phyloP scores from a whole-genome alignment of 2,888 invertebrate genomes.

The Trichopria drosophilae region DNA sequence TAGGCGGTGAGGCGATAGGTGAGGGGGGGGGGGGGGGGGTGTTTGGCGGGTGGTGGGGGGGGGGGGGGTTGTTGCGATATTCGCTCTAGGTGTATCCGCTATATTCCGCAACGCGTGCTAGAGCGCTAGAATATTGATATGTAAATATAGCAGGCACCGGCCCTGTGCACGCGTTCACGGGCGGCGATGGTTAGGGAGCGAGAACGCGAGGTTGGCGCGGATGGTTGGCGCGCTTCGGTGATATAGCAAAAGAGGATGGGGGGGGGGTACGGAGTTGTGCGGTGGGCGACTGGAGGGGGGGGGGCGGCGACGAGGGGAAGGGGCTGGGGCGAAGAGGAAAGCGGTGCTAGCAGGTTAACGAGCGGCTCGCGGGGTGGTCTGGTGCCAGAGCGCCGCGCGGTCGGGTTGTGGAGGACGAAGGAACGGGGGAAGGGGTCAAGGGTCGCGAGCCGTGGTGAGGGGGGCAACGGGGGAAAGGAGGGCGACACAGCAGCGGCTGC shows the following conservation, averaged over 20 bases:
- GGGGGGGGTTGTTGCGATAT: too few relatives aligned
- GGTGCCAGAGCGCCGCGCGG: constrained; percentile 16
- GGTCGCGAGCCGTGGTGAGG: constrained; percentile 22
- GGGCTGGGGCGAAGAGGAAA: constrained; percentile 27
- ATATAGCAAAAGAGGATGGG: too few relatives aligned
- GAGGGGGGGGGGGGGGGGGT: constrained; percentile 11
- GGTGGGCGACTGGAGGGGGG: constrained; percentile 26
- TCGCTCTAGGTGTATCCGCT: too few relatives aligned
- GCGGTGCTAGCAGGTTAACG: constrained; percentile 56
- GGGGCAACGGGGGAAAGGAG: constrained; percentile 13
- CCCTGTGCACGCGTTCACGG: constrained; percentile 12
- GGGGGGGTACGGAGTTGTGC: constrained; percentile 6
- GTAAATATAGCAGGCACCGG: constrained; percentile 49
- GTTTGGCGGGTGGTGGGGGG: constrained; percentile 9
- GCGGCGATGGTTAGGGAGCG: constrained; percentile 8
- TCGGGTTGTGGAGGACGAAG: constrained; percentile 24
- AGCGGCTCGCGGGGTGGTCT: constrained; percentile 53
- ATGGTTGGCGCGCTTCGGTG: constrained; percentile 4
- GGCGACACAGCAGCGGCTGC: constrained; percentile 13
- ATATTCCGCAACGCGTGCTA: constrained; percentile 28
- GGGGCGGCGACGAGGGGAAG: constrained; percentile 19
- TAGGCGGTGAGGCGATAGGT: constrained; percentile 2
- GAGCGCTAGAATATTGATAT: constrained; percentile 54
- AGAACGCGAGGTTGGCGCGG: constrained; percentile 11
- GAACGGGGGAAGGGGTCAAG: constrained; percentile 30